Conservation (phyloP, 2,888 invertebrate species). For the Cantharis rufa region DNA sequence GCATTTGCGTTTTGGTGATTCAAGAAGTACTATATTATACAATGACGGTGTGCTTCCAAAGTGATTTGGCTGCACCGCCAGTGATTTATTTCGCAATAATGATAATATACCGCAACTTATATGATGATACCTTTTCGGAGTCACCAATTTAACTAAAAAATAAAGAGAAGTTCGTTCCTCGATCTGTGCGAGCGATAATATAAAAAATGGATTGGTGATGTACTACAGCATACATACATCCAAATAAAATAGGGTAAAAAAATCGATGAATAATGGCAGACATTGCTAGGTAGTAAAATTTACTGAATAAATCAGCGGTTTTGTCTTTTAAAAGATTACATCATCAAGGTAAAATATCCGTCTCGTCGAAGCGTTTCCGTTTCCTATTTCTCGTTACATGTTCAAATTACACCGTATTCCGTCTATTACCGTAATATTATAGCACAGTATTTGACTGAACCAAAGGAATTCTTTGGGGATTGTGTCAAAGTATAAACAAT, state of each 20-base stretch:
- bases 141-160: background rate
- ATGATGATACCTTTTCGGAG: background rate
- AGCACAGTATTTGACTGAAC: background rate
- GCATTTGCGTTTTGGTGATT: background rate
- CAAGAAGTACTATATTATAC: too few species aligned
- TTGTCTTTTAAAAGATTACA: background rate
- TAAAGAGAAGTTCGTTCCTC: background rate
- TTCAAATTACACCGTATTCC: background rate
- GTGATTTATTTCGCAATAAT: too few species aligned
- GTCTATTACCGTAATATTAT: background rate
- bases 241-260: background rate
- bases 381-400: background rate
- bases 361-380: background rate
- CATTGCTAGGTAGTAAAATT: background rate
- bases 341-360: background rate
- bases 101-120: too few species aligned
- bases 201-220: background rate
- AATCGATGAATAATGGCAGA: background rate
- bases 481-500: background rate
- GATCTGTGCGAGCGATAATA: background rate
- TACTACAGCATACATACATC: background rate
- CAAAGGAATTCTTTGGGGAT: background rate
- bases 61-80: background rate
- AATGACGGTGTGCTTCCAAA: background rate
- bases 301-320: background rate